These are phyloP conservation scores for Noturus placidus DNA, from an alignment of 2,113 vertebrate species.

Conservation along the genomic window DNA sequence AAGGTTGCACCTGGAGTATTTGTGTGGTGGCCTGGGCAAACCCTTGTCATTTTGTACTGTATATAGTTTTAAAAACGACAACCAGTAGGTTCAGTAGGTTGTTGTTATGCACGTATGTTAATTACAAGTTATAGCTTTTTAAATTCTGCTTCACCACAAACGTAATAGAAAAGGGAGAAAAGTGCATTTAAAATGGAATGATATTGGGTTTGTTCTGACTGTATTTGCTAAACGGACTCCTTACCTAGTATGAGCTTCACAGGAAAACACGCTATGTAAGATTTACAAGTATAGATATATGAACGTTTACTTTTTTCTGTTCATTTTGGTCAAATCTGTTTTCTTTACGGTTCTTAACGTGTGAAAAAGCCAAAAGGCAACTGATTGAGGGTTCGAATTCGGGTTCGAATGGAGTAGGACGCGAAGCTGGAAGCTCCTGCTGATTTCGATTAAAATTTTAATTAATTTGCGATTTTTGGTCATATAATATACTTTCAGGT, in stretches of 20 bases:
- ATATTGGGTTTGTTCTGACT: background rate
- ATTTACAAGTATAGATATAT: background rate
- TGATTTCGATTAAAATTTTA: too few relatives aligned
- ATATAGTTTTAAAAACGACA: background rate
- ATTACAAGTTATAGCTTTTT: background rate
- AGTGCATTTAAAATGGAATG: background rate
- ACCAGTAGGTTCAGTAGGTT: too few relatives aligned
- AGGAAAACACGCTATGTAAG: background rate
- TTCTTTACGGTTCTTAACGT: background rate
- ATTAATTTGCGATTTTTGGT: too few relatives aligned
- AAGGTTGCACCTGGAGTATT: background rate
- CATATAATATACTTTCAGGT: too few relatives aligned
- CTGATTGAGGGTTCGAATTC: background rate
- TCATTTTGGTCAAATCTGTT: background rate
- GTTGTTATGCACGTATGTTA: too few relatives aligned
- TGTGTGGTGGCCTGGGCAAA: background rate
- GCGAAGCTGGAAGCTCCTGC: too few relatives aligned
- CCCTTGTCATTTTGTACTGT: background rate
- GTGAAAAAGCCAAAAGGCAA: background rate
- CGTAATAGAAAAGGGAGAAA: background rate
- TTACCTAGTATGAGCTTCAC: background rate
- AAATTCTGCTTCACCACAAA: background rate
- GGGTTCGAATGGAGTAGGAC: too few relatives aligned
- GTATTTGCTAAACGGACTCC: background rate
- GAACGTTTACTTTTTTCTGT: background rate